phyloP scores from a whole-genome alignment of 2,113 vertebrate species.

The Eurypyga helias region DNA sequence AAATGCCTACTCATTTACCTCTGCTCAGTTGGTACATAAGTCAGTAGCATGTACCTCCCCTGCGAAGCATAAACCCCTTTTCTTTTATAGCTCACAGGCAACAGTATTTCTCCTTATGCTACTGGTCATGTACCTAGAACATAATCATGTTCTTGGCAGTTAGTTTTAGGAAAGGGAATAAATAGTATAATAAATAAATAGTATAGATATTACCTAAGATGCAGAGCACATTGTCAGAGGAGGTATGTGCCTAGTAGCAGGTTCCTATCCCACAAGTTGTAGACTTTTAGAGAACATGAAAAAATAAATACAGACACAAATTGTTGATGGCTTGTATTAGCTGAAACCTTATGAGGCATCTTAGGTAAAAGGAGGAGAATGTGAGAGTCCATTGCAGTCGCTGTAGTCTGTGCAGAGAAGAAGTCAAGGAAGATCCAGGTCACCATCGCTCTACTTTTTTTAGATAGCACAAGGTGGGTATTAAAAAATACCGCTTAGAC shows the following conservation, averaged over 20 bases:
- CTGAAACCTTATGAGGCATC: not conserved
- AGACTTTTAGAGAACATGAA: not conserved
- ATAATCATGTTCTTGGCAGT: not conserved
- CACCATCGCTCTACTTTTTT: not conserved
- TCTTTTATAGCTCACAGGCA: not conserved
- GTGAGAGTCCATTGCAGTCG: not conserved
- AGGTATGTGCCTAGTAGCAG: not conserved
- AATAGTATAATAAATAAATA: too few species aligned
- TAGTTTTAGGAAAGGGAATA: slow-evolving; percentile 3
- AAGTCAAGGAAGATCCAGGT: not conserved
- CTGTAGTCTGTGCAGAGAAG: not conserved
- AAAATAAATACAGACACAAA: not conserved
- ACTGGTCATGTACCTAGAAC: not conserved
- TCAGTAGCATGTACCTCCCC: not conserved
- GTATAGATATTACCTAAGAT: too few species aligned
- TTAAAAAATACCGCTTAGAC: not conserved
- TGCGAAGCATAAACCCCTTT: not conserved
- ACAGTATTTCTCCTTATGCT: not conserved
- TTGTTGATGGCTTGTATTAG: not conserved
- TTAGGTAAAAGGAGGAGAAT: not conserved
- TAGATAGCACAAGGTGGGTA: not conserved
- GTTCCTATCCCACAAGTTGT: not conserved
- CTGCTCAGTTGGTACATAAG: not conserved
- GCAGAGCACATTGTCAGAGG: not conserved
- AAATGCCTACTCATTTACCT: not conserved